Conservation (phyloP, 2,888 invertebrate species). For the Limnephilus marmoratus region DNA sequence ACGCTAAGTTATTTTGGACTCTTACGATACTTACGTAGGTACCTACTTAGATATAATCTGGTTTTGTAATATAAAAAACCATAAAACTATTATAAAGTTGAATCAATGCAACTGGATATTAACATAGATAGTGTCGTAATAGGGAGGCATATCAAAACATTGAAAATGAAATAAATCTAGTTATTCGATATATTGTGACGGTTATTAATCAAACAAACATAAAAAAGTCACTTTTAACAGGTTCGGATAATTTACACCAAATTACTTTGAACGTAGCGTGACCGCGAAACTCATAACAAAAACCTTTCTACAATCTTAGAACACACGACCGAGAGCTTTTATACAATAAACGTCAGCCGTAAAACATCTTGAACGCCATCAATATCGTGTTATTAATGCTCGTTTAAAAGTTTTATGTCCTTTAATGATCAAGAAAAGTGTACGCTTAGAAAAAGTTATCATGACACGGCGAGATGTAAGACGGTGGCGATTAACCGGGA, state of each 20-base stretch:
- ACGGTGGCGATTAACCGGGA: conserved; percentile 45
- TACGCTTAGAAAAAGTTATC: conserved; percentile 59
- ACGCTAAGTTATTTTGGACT: background rate
- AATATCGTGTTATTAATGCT: conserved; percentile 50
- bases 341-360: conserved; percentile 35
- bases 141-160: background rate
- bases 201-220: background rate
- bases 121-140: background rate
- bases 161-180: background rate
- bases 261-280: background rate
- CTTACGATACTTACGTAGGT: background rate
- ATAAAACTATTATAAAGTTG: background rate
- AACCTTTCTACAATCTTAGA: conserved; percentile 27
- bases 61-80: background rate
- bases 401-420: conserved; percentile 60
- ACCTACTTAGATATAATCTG: background rate
- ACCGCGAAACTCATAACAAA: conserved; percentile 20
- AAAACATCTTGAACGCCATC: conserved; percentile 38
- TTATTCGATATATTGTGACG: background rate
- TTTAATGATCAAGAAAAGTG: conserved; percentile 60
- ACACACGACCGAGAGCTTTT: conserved; percentile 16
- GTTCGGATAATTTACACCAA: conserved; percentile 29
- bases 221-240: conserved; percentile 14
- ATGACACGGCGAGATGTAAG: conserved; percentile 58
- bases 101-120: background rate